phyloP scores from a whole-genome alignment of 30 jellyfish, hydroid and myxozoan species.

The Nemopilema nomurai region DNA sequence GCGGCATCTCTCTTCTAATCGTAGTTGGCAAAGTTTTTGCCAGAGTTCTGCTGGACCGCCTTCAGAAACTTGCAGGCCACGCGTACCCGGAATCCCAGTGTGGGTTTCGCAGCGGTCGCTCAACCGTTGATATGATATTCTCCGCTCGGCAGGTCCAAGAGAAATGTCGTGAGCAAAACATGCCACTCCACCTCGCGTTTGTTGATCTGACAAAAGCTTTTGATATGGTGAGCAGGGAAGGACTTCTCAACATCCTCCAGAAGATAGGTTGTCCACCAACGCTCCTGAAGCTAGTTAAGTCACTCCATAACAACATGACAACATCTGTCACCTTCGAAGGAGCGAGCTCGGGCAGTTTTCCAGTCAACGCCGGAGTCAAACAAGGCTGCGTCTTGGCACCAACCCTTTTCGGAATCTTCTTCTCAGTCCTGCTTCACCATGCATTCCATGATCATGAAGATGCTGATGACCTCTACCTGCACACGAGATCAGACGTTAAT shows the following conservation, averaged over 20 bases:
- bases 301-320: slow-evolving; percentile 8
- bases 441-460: slow-evolving; percentile 24
- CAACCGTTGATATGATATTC: slow-evolving; percentile 26
- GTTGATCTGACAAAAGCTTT: slow-evolving; percentile 49
- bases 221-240: slow-evolving; percentile 30
- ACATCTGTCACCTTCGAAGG: slow-evolving; percentile 15
- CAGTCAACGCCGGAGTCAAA: slow-evolving; percentile 17
- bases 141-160: slow-evolving; percentile 47
- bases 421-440: background rate
- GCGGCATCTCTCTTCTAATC: slow-evolving; percentile 63
- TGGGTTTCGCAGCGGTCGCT: slow-evolving; percentile 23
- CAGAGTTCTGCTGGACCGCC: slow-evolving; percentile 16
- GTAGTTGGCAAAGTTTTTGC: slow-evolving; percentile 30
- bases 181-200: slow-evolving; percentile 14
- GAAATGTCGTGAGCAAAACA: slow-evolving; percentile 43
- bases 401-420: slow-evolving; percentile 46
- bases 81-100: slow-evolving; percentile 53
- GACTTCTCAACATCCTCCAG: slow-evolving; percentile 2
- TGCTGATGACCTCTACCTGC: slow-evolving; percentile 11
- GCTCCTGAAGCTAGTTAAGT: background rate
- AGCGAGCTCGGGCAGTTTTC: background rate
- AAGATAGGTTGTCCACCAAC: slow-evolving; percentile 51
- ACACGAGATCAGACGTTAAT: slow-evolving; percentile 25
- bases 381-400: slow-evolving; percentile 58
- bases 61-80: slow-evolving; percentile 20